phyloP scores from a whole-genome alignment of 30 jellyfish, hydroid and myxozoan genomes.

The Pseudorhiza aurosa region DNA sequence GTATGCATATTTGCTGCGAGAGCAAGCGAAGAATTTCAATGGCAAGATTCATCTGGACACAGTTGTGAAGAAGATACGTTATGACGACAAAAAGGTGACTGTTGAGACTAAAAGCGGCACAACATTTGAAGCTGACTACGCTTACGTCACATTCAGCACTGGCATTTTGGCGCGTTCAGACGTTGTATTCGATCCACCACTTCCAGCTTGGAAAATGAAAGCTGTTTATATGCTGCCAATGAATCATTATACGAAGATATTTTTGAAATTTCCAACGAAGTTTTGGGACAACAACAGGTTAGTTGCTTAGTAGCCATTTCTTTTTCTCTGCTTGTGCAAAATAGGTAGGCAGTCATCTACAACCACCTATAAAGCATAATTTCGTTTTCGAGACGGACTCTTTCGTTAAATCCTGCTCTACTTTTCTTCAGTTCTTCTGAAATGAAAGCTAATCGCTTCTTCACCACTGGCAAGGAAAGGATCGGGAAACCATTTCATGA shows the following conservation, averaged over 20 bases:
- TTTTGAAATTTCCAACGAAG: slow-evolving; percentile 42
- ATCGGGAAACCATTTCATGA: no score
- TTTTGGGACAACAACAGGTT: slow-evolving; percentile 69
- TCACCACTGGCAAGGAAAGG: no score
- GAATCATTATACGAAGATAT: slow-evolving; percentile 51
- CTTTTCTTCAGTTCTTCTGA: no score
- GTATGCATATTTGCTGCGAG: slow-evolving; percentile 11
- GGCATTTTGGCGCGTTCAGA: slow-evolving; percentile 50
- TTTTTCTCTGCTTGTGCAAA: no score
- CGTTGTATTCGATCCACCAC: slow-evolving; percentile 49
- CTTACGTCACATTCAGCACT: slow-evolving; percentile 61
- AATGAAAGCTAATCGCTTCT: no score
- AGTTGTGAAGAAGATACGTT: slow-evolving; percentile 38
- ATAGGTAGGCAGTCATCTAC: no score
- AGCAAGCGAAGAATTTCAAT: slow-evolving; percentile 16
- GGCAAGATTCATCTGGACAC: slow-evolving; percentile 36
- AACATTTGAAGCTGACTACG: slow-evolving; percentile 52
- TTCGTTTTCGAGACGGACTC: no score
- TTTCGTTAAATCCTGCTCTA: no score
- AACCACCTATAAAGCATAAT: no score
- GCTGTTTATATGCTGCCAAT: slow-evolving; percentile 47
- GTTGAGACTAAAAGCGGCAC: slow-evolving; percentile 39
- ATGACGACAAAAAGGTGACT: slow-evolving; percentile 16
- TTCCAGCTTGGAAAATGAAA: slow-evolving; percentile 72
- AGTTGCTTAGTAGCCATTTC: no score